Percentiles rank a stretch among this genome's conserved stretches.
These are phyloP conservation scores for Petrolisthes cinctipes DNA, from an alignment of 2,888 invertebrate species.

Conservation along the genomic window DNA sequence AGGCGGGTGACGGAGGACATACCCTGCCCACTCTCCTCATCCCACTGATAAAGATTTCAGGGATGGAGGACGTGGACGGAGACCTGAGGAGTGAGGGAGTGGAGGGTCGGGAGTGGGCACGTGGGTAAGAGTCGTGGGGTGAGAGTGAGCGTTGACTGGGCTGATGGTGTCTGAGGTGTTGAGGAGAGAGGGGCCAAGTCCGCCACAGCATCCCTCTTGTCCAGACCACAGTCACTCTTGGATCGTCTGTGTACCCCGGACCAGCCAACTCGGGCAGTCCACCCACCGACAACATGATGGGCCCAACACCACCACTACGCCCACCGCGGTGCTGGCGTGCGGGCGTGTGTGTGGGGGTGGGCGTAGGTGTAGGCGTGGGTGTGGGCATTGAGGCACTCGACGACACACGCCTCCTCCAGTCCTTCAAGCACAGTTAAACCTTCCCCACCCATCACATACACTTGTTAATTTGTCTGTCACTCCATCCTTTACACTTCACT, in stretches of 20 bases:
- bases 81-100: constrained; percentile 40
- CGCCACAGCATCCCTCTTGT: constrained; percentile 36
- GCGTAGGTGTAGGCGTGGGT: constrained; percentile 6
- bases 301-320: background rate
- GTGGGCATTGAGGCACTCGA: background rate
- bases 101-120: constrained; percentile 32
- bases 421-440: background rate
- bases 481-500: background rate
- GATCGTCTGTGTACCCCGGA: constrained; percentile 50
- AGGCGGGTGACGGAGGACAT: constrained; percentile 52
- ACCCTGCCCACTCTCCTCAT: constrained; percentile 41
- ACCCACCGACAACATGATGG: constrained; percentile 50
- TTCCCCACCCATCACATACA: background rate
- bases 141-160: constrained; percentile 19
- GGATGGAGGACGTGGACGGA: constrained; percentile 61
- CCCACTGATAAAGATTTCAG: constrained; percentile 61
- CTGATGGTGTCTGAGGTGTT: background rate
- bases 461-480: no score
- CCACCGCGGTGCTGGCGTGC: background rate
- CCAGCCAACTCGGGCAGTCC: constrained; percentile 44
- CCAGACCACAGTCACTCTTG: constrained; percentile 59
- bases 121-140: constrained; percentile 26
- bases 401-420: background rate
- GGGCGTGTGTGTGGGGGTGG: background rate
- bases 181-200: constrained; percentile 28